These are phyloP conservation scores for Corydoras maculifer DNA, from an alignment of 2,113 vertebrate species.

Conservation along the genomic window DNA sequence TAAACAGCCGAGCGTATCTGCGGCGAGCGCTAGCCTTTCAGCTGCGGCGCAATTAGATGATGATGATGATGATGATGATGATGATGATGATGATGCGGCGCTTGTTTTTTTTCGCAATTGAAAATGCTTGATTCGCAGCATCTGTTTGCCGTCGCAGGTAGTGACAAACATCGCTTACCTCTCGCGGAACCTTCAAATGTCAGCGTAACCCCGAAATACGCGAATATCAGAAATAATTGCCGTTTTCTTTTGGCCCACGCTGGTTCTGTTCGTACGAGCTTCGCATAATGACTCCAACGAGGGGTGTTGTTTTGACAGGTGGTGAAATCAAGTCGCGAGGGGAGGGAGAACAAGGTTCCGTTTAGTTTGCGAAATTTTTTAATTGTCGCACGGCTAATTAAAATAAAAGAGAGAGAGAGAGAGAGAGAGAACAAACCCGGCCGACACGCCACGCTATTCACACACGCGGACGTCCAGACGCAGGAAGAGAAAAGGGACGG, in stretches of 20 bases:
- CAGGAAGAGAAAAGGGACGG: conserved; percentile 44
- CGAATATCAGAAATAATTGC: conserved; percentile 99
- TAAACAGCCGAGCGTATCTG: no score
- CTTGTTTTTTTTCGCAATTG: background rate
- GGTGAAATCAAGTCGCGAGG: conserved; percentile 97
- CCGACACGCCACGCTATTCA: conserved; percentile 92
- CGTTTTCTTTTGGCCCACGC: conserved; percentile 88
- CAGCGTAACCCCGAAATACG: conserved; percentile 94
- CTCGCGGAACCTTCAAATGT: conserved; percentile 73
- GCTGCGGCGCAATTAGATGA: background rate
- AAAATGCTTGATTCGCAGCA: conserved; percentile 30
- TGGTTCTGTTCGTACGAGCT: conserved; percentile 90
- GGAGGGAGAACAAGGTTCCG: conserved; percentile 96
- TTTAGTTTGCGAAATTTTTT: conserved; percentile 99
- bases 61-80: background rate
- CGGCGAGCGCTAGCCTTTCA: background rate
- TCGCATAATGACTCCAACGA: conserved; percentile 97
- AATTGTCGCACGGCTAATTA: conserved; percentile 99
- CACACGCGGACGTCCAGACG: conserved; percentile 84
- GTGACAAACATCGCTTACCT: conserved; percentile 80
- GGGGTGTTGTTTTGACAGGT: conserved; percentile 98
- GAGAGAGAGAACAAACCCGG: conserved; percentile 81
- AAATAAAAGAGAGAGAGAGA: conserved; percentile 68
- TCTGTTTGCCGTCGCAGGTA: conserved; percentile 51
- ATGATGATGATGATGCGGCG: background rate